phyloP scores from a whole-genome alignment of 2,797 vertebrate genomes.

The Onychomys torridus region DNA sequence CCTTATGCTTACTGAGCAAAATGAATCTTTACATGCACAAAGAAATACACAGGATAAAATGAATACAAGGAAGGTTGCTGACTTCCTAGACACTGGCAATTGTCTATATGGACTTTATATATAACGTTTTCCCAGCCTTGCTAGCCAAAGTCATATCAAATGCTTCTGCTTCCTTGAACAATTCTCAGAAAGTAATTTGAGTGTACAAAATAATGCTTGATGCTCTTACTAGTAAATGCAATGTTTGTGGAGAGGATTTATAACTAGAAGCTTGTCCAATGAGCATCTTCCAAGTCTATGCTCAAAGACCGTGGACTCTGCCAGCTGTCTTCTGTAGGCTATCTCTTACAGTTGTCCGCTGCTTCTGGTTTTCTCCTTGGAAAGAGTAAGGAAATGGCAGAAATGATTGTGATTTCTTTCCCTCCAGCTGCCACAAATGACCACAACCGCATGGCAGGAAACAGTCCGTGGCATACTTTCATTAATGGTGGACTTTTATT shows the following conservation, averaged over 20 bases:
- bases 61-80: not conserved
- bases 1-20: not conserved
- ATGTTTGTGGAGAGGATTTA: not conserved
- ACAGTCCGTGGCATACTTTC: not conserved
- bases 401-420: not conserved
- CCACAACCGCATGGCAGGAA: constrained; percentile 34
- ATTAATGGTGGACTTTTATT: constrained; percentile 43
- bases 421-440: not conserved
- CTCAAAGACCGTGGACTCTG: not conserved
- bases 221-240: not conserved
- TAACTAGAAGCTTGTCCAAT: not conserved
- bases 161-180: not conserved
- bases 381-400: not conserved
- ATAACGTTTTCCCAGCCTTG: not conserved
- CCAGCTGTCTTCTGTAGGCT: not conserved
- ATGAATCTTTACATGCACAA: not conserved
- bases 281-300: not conserved
- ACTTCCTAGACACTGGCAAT: not conserved
- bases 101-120: not conserved
- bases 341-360: not conserved
- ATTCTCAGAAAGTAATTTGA: constrained; percentile 4
- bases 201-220: not conserved
- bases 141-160: not conserved
- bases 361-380: not conserved
- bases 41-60: not conserved